Evolutionary conservation across 2,797 vertebrate genomes (phyloP).

Genomic region (Gymnoscopelus microlampas): DNA sequence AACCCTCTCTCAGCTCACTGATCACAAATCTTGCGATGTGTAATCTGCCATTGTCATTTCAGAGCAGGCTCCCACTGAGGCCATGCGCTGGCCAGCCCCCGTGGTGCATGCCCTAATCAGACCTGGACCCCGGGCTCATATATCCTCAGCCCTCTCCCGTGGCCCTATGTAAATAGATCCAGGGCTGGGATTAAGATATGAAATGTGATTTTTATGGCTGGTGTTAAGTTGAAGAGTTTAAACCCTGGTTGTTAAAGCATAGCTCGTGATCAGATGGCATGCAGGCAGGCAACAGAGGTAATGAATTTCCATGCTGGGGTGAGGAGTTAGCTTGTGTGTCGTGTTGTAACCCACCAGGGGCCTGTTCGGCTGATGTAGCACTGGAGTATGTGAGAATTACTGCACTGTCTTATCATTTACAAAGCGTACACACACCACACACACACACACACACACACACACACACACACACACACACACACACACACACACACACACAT

Average conservation of each 20-base stretch:
- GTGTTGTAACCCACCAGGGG: background rate
- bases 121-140: constrained; percentile 8
- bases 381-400: too few relatives aligned
- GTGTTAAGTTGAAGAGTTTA: constrained; percentile 31
- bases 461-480: background rate
- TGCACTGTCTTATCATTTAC: background rate
- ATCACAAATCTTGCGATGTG: constrained; percentile 15
- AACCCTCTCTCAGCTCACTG: constrained; percentile 10
- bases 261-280: constrained; percentile 17
- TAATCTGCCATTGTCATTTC: constrained; percentile 33
- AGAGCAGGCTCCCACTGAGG: constrained; percentile 11
- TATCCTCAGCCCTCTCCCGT: constrained; percentile 20
- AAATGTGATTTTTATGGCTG: constrained; percentile 50
- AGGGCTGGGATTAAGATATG: constrained; percentile 46
- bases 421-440: background rate
- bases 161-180: constrained; percentile 41
- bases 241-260: constrained; percentile 29
- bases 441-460: background rate
- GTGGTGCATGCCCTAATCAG: background rate
- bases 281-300: constrained; percentile 15
- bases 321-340: background rate
- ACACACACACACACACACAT: background rate
- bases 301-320: constrained; percentile 13
- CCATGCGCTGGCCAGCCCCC: constrained; percentile 6
- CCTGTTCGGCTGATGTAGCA: too few relatives aligned